These are phyloP conservation scores for Oophaga sylvatica DNA, from an alignment of 2,797 vertebrate genomes.

Conservation along the genomic window DNA sequence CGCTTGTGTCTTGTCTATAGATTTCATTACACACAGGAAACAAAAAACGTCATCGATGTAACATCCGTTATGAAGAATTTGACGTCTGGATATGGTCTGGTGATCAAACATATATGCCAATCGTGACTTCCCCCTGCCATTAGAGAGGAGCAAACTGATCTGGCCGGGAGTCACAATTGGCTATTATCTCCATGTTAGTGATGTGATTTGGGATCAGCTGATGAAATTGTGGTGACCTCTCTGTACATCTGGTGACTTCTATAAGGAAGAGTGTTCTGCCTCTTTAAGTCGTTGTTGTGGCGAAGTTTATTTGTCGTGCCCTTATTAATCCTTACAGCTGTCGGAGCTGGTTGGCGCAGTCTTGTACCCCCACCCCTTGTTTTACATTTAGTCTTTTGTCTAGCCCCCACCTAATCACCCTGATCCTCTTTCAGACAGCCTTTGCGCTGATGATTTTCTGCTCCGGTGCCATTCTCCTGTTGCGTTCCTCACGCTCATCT, in stretches of 20 bases:
- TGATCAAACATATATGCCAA: neutral
- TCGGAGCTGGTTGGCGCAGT: neutral
- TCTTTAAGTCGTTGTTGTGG: neutral
- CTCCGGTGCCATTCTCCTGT: conserved; percentile 1
- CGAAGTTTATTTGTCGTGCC: neutral
- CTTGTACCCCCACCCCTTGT: neutral
- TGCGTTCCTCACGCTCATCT: neutral
- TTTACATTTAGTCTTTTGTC: neutral
- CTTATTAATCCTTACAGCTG: neutral
- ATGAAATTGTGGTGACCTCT: neutral
- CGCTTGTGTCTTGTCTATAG: too few relatives aligned
- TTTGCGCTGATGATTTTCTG: neutral
- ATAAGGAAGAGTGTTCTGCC: neutral
- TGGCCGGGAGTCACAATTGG: too few relatives aligned
- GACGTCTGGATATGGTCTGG: too few relatives aligned
- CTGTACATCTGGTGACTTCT: neutral
- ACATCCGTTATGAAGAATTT: too few relatives aligned
- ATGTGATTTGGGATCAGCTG: neutral
- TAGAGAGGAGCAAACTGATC: too few relatives aligned
- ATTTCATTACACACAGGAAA: too few relatives aligned
- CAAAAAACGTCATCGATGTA: too few relatives aligned
- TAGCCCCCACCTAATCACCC: neutral
- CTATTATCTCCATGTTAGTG: too few relatives aligned
- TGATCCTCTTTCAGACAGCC: neutral
- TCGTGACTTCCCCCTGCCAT: neutral